Evolutionary conservation across 2,113 vertebrate genomes (phyloP).

Genomic region (Kryptolebias marmoratus): DNA sequence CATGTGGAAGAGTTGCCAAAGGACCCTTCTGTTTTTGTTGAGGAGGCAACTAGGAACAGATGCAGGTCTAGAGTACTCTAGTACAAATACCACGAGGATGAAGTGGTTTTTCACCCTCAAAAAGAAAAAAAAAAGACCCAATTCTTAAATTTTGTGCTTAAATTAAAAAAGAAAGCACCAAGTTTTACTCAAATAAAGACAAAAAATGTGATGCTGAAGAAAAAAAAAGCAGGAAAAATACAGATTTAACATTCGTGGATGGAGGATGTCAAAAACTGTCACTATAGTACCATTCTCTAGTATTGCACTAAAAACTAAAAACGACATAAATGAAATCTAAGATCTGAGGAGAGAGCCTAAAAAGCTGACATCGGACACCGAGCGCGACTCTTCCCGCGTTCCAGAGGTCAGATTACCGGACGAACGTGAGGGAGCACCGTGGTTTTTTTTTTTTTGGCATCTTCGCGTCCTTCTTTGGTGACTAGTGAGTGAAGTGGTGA

Average conservation of each 20-base stretch:
- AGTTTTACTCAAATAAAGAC: constrained; percentile 12
- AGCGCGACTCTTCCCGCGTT: constrained; percentile 1
- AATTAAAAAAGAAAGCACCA: constrained; percentile 7
- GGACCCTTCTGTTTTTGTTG: constrained; percentile 24
- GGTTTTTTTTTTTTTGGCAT: constrained; percentile 64
- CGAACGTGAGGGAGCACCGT: constrained; percentile 57
- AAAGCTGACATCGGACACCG: constrained; percentile 46
- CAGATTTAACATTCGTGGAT: constrained; percentile 39
- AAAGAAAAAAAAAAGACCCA: background rate
- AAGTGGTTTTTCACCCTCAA: constrained; percentile 39
- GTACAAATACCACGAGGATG: constrained; percentile 22
- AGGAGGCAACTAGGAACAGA: constrained; percentile 18
- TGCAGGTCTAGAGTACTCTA: constrained; percentile 24
- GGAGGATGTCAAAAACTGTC: constrained; percentile 9
- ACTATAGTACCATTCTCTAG: constrained; percentile 10
- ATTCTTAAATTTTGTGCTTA: background rate
- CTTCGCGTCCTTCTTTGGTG: constrained; percentile 68
- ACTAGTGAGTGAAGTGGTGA: constrained; percentile 26
- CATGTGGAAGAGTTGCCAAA: constrained; percentile 53
- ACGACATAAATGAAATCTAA: constrained; percentile 13
- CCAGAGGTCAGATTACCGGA: no score
- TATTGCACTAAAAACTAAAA: constrained; percentile 27
- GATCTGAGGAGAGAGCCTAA: constrained; percentile 37
- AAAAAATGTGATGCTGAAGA: constrained; percentile 6
- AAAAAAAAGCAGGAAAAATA: constrained; percentile 18